Evolutionary conservation across 2,113 vertebrate species (phyloP).

Genomic region (Edolisoma coerulescens): DNA sequence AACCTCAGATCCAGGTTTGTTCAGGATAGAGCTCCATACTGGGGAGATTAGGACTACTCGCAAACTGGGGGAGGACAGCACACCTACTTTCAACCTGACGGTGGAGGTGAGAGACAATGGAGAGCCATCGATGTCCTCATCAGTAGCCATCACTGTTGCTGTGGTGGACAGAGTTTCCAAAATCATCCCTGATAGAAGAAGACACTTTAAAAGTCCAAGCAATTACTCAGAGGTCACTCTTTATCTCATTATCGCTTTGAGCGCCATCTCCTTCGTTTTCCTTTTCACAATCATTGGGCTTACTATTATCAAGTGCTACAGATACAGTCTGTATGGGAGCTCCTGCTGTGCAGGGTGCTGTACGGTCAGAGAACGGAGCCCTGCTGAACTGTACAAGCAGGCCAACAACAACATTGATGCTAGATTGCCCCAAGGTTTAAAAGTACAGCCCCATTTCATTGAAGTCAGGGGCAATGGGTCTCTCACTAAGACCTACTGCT

Average conservation of each 20-base stretch:
- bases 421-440: conserved; percentile 82
- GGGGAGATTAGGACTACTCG: conserved; percentile 94
- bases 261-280: conserved; percentile 92
- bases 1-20: conserved; percentile 82
- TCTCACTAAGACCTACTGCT: conserved; percentile 96
- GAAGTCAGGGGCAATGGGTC: conserved; percentile 95
- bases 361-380: conserved; percentile 78
- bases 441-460: conserved; percentile 94
- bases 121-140: conserved; percentile 83
- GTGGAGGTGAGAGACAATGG: conserved; percentile 88
- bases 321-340: conserved; percentile 81
- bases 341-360: conserved; percentile 88
- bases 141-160: conserved; percentile 80
- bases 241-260: conserved; percentile 93
- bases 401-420: conserved; percentile 85
- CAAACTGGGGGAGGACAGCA: conserved; percentile 85
- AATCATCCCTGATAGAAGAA: conserved; percentile 84
- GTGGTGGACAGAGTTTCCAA: conserved; percentile 90
- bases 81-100: conserved; percentile 82
- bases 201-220: conserved; percentile 79
- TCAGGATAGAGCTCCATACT: conserved; percentile 90
- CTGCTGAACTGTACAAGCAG: conserved; percentile 82
- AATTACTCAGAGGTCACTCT: conserved; percentile 88
- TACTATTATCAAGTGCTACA: conserved; percentile 90
- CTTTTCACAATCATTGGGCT: conserved; percentile 89